Base-by-base conservation (phyloP, 2,888 invertebrate genomes). In the Nomada ferruginata region DNA sequence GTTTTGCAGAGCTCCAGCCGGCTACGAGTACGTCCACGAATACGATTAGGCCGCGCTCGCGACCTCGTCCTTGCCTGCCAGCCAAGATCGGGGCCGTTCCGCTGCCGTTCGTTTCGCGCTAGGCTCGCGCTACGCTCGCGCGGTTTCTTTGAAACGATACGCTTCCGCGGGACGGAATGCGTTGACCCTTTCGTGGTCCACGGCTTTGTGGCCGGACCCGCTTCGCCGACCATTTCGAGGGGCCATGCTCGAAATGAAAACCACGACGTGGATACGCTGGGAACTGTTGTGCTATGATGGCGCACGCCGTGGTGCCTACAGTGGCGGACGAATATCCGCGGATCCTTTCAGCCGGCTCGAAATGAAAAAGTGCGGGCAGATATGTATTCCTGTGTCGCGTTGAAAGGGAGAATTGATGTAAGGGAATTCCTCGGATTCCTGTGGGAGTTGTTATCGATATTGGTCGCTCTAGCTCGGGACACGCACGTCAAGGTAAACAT, bases 1-100 rank as follows among this genome's bases (percentile, higher is more conserved):
- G 7, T 63, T 72, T 70, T 50, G 79, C 74, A 52, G 79, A 69
- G 65, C 60, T 29, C 65, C 20, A 20, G 65, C 26, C 61, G 61
- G 59, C 63, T 74, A 70, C 70, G 70, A 61, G 77, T 66, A 68
- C 57, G 59, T 55, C 69, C 66, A 26, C 42, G 70, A 42, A 55
- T 76, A 68, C 84, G 82, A 85, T 87, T 86, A 87, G 78, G 83
- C 76, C 83, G 81, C 81, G 75, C 84, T 87, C 82, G 82, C 87
- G 87, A 87, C 87, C 87, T 87, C 86, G 87, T 87, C 87, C 87
- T 87, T 87, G 87, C 71, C 73, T 60, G 83, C 44, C 60, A 72
- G 63, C 82, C 87, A 84, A 87, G 87, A 87, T 81, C 87, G 87
- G 71, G 82, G 87, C 80, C 87, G 74, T 75, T 83, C 70, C 76